Base-by-base conservation (phyloP, 2,888 invertebrate genomes). In the Mythimna impura region DNA sequence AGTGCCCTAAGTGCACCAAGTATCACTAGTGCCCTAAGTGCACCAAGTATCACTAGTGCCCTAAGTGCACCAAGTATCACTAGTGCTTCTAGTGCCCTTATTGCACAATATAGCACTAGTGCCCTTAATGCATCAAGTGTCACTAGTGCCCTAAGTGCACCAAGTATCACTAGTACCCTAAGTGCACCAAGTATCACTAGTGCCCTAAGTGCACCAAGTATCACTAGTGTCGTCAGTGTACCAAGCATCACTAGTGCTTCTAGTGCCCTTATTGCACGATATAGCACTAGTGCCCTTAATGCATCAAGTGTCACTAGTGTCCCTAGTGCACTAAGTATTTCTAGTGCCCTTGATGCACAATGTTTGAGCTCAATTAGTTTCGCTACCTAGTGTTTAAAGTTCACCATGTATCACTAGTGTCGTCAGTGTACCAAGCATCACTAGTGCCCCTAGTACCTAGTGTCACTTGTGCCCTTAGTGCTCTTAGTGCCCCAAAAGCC, bases 51-150 rank as follows among this genome's bases (percentile, higher is more conserved):
- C 67, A 40, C 25, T 36, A 36, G 34, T 67, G 22, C 7, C 20
- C 3, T 43, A 9, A 66, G 22, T 52, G 22, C 22, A 20, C 14
- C 22, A 54, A 66, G 12, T 17, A 8, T 7, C 10, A n/a, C 17
- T 25, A 52, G 50, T 47, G 25, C n/a, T 50, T n/a, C 9, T 57
- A 25, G 20, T 20, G 47, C 17, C 47, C 47, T 50, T 52, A 52
- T 9, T 52, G n/a, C 50, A 76, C 40, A 57, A 76, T 52, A 58
- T 58, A 22, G 52, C 77, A 50, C 67, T 50, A 50, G 40, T 14
- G 43, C 5, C 9, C 1, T 10, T 61, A n/a, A 34, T 61, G 40
- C 14, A 52, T 36, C n/a, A 30, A 40, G 54, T 47, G 43, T 43
- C 40, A 6, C 20, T 55, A 22, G 43, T 47, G 43, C 6, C 14